Evolutionary conservation across 2,797 vertebrate species (phyloP), one percentile per base, ranked within the genome.

Genomic region (Melanogrammus aeglefinus): DNA sequence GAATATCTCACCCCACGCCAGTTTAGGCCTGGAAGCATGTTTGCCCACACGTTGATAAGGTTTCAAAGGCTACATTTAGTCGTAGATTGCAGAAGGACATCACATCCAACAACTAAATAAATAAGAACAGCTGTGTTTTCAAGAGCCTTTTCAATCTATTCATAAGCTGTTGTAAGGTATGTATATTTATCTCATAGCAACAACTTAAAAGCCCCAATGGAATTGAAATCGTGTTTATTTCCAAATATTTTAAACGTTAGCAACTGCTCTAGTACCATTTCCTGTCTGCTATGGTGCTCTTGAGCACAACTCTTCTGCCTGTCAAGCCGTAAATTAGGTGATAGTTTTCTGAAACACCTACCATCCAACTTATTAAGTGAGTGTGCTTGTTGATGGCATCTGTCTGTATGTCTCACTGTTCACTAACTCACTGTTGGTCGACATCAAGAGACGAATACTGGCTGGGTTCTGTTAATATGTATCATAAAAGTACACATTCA

Each of bases 341-440:
- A 96, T 87, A 92, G 91, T 94, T 96, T 96, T 92, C 93, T 94
- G 93, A 83, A 93, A 93, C 82, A 93, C 90, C 94, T 94, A 95
- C 47, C 94, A 95, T 91, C 90, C 88, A 89, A 91, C 84, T 92
- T 89, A 90, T 92, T 63, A 71, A 2, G 31, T 38, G 44, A 69
- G 74, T 44, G 9, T 13, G 39, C 41, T 44, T 13, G 41, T 16
- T 44, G 41, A 44, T 44, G 41, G 41, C 41, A 44, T 4, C 41
- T 44, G 41, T 44, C 39, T 77, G 77, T 75, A 71, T 6, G 44
- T 73, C 24, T 16, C 18, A 8, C 12, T 39, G 39, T 47, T 35
- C 73, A 74, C 24, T 75, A 3, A 16, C 27, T 75, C 29, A 27
- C 73, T 44, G 73, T 27, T 2, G 29, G 73, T 44, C n/a, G 47